Percentiles rank a stretch among this genome's conserved stretches.
Conservation (phyloP, 2,113 vertebrate genomes). For the Chaenogobius annularis region DNA sequence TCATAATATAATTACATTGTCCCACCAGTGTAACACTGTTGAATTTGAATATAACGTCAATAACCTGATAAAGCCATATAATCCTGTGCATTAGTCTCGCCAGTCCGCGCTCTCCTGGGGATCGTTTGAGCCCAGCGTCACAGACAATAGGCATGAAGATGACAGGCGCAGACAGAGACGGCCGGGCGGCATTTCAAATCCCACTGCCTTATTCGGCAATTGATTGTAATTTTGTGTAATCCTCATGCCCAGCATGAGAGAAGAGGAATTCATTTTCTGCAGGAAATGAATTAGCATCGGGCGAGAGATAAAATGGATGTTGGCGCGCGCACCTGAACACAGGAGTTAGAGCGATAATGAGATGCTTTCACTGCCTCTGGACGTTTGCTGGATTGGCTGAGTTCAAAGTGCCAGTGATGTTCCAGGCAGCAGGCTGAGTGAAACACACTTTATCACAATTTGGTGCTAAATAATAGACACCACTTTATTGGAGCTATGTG, state of each 20-base stretch:
- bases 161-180: conserved; percentile 21
- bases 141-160: conserved; percentile 49
- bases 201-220: conserved; percentile 47
- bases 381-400: conserved; percentile 55
- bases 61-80: conserved; percentile 30
- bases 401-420: conserved; percentile 32
- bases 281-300: conserved; percentile 58
- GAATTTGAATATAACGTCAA: conserved; percentile 20
- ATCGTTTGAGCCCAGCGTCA: conserved; percentile 24
- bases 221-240: conserved; percentile 70
- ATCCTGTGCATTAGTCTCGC: conserved; percentile 24
- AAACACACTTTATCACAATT: conserved; percentile 60
- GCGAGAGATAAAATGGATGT: conserved; percentile 60
- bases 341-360: conserved; percentile 46
- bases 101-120: conserved; percentile 8
- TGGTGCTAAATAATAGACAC: conserved; percentile 54
- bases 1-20: no score
- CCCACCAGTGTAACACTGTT: no score
- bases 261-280: conserved; percentile 64
- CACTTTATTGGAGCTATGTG: conserved; percentile 46
- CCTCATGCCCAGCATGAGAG: conserved; percentile 44
- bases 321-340: conserved; percentile 63
- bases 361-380: conserved; percentile 36
- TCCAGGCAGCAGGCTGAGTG: conserved; percentile 24
- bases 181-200: conserved; percentile 39